Evolutionary conservation across 2,888 invertebrate genomes (phyloP).

Genomic region (Trissonchulus sp.): DNA sequence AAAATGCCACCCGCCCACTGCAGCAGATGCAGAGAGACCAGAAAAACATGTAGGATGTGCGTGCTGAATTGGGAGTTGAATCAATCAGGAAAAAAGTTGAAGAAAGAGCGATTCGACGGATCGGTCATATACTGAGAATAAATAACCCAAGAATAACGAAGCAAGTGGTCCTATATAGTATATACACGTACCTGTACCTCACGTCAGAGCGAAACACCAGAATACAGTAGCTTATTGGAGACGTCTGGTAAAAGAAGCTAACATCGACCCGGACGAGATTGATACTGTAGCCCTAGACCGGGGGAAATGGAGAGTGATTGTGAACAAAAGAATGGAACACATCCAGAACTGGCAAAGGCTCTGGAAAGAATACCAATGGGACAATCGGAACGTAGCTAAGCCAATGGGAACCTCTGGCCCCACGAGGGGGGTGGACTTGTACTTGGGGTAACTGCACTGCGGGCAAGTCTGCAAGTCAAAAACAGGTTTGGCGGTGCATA

Average conservation of each 20-base stretch:
- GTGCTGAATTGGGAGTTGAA: conserved; percentile 3
- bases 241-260: background rate
- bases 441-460: background rate
- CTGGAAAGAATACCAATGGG: background rate
- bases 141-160: background rate
- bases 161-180: background rate
- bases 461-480: conserved; percentile 2
- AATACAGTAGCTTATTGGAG: background rate
- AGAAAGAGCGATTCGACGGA: conserved; percentile 11
- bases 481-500: conserved; percentile 5
- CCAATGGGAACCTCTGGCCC: background rate
- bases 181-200: background rate
- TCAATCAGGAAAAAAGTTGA: conserved; percentile 13
- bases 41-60: conserved; percentile 20
- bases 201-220: conserved; percentile 9
- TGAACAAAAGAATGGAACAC: background rate
- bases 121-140: conserved; percentile 11
- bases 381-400: background rate
- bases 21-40: background rate
- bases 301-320: background rate
- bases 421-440: background rate
- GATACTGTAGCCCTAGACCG: background rate
- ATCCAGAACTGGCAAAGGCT: background rate
- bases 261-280: conserved; percentile 1
- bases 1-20: background rate